Evolutionary conservation across 2,888 invertebrate genomes (phyloP), one percentile per base, ranked within the genome.

Genomic region (Pseudococcus viburni): DNA sequence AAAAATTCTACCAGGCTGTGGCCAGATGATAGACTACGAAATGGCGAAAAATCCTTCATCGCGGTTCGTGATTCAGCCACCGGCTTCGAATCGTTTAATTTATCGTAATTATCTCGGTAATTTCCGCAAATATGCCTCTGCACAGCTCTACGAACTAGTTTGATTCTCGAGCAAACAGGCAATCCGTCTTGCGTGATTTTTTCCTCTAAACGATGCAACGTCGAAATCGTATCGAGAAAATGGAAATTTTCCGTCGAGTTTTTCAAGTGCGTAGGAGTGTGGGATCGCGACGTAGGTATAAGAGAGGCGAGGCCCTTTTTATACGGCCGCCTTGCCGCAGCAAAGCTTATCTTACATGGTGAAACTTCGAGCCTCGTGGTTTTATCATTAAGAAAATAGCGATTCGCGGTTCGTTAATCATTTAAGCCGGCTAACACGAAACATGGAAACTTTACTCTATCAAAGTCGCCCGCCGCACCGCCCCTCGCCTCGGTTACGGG

Each of bases 351-450:
- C 64, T 64, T 19, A 64, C 17, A 9, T 51, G 7, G 55, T n/a
- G 55, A 55, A 68, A 68, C 68, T 68, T 68, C 9, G 26, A 68
- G 55, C 55, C 9, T 19, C 19, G 64, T 9, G 26, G 68, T 68
- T 68, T 68, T 26, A 68, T 26, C 26, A 68, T 68, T 68, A 68
- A 68, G 39, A 77, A 77, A 42, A 77, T 39, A 77, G 39, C 77
- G 77, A 77, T 77, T 77, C 42, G 77, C 33, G 77, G 39, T 77
- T 77, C 77, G 77, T 77, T 77, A 39, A 77, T 77, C 77, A 77
- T 77, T 77, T 77, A 77, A 77, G 77, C 77, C 77, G 68, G 68
- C 68, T 26, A 68, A 68, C 68, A 68, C 68, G 77, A 77, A 42
- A 77, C 77, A n/a, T 77, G 26, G 42, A 77, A 77, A 42, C 42